Evolutionary conservation across 2,888 invertebrate genomes (phyloP), one percentile per base, ranked within the genome.

Genomic region (Diploptera punctata): DNA sequence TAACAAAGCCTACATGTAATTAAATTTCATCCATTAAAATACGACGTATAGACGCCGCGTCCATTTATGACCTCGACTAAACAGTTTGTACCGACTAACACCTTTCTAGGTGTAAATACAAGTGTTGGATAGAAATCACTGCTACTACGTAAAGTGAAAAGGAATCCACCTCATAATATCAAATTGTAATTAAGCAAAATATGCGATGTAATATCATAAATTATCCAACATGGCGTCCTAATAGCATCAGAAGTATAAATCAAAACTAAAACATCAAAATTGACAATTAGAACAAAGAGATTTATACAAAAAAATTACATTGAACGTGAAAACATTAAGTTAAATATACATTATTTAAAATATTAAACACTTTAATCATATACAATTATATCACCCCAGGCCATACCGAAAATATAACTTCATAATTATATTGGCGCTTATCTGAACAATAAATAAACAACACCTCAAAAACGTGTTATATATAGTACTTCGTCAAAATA

Each of bases 11-110:
- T 13, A 0, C 10, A 52, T 24, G 19, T 3, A 52, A 19, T 18
- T 10, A n/a, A 52, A 16, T 4, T 19, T 24, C 10, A 18, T n/a
- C 10, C 16, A 33, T 13, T 24, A 24, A 24, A 43, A 5, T 44
- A 65, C 65, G 65, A 65, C 44, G 43, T 65, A 31, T 16, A 38
- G 69, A 70, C 61, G 69, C 69, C 69, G 69, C 61, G 69, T 60
- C 61, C 61, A 68, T 68, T 54, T 24, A 54, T 68, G 68, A 68
- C 68, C 68, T 54, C 52, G 68, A 68, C 44, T 44, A 13, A 29
- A 10, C 21, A 47, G n/a, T 29, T 47, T 29, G 44, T 29, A 47
- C 65, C 65, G 21, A 26, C 47, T 44, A 47, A 26, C 44, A 0
- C 26, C 18, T 2, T 3, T 21, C 18, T 3, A 21, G 47, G 29